Conservation (phyloP, 1,140 invertebrate species). For the Cyclina sinensis region DNA sequence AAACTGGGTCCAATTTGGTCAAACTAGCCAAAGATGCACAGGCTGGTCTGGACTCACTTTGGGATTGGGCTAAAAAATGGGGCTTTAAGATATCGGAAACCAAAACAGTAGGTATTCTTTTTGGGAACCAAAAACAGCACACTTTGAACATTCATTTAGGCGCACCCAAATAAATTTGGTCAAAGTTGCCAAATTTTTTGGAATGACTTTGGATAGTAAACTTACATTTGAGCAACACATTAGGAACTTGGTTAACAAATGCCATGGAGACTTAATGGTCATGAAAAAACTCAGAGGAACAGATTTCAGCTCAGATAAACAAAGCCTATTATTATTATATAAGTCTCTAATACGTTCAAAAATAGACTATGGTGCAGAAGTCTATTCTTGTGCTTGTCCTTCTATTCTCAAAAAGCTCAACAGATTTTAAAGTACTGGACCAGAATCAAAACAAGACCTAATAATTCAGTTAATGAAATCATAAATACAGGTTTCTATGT, state of each 20-base stretch:
- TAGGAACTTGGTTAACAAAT: conserved; percentile 9
- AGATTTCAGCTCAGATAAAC: neutral
- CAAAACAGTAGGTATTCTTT: too few species aligned
- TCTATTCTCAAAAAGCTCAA: neutral
- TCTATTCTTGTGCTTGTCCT: too few species aligned
- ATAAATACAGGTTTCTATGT: too few species aligned
- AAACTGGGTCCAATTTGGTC: too few species aligned
- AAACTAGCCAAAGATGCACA: too few species aligned
- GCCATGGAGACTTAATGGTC: neutral
- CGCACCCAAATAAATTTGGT: neutral
- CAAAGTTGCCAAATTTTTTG: too few species aligned
- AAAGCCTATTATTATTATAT: neutral
- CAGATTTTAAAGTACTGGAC: neutral
- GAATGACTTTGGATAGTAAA: conserved; percentile 23
- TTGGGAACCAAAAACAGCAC: too few species aligned
- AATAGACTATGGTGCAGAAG: too few species aligned
- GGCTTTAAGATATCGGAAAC: too few species aligned
- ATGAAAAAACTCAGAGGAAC: neutral
- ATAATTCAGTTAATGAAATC: neutral
- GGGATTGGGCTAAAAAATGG: conserved; percentile 27
- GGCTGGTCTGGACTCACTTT: neutral
- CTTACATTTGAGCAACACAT: conserved; percentile 12
- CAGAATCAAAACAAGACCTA: neutral
- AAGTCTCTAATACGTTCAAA: conserved; percentile 20
- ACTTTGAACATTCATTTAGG: neutral